Base-by-base conservation (phyloP, 2,797 vertebrate genomes). In the Bradypodion pumilum region DNA sequence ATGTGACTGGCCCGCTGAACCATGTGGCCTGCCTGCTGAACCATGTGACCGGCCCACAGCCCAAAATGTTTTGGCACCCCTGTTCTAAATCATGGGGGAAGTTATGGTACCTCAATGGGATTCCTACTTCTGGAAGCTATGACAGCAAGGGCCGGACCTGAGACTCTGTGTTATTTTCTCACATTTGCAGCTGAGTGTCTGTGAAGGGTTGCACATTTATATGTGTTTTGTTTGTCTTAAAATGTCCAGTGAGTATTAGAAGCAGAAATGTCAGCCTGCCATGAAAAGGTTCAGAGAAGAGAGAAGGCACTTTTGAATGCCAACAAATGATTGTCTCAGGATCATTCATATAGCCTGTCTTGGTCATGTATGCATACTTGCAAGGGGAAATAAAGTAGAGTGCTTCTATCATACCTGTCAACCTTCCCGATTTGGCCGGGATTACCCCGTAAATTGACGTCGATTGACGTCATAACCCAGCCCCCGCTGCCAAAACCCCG, bases 341-440 rank as follows among this genome's bases (percentile, higher is more conserved):
- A 74, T 81, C 79, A 76, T 85, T 91, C 81, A 87, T 81, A 89
- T 85, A 56, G 44, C 37, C 82, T 80, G 72, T 88, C 66, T 60
- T 86, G 83, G 63, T 92, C 62, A 89, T 81, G 37, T 74, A 32
- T 86, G 40, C 82, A 29, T 83, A 74, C 81, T 12, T 73, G 75
- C 75, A 77, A 16, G 83, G 74, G 74, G 82, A 92, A 93, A 93
- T 92, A 94, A 93, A 94, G 37, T 3, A 27, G 42, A 32, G 32
- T 85, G n/a, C n/a, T n/a, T n/a, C n/a, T n/a, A n/a, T n/a, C n/a
- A n/a, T n/a, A n/a, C n/a, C n/a, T n/a, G n/a, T n/a, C n/a, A n/a
- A n/a, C n/a, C n/a, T n/a, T n/a, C n/a, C n/a, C n/a, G n/a, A n/a
- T n/a, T n/a, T n/a, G n/a, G n/a, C n/a, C n/a, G n/a, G n/a, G n/a